Evolutionary conservation across 1,140 invertebrate genomes (phyloP), one percentile per base, ranked within the genome.

Genomic region (Amphibalanus amphitrite): DNA sequence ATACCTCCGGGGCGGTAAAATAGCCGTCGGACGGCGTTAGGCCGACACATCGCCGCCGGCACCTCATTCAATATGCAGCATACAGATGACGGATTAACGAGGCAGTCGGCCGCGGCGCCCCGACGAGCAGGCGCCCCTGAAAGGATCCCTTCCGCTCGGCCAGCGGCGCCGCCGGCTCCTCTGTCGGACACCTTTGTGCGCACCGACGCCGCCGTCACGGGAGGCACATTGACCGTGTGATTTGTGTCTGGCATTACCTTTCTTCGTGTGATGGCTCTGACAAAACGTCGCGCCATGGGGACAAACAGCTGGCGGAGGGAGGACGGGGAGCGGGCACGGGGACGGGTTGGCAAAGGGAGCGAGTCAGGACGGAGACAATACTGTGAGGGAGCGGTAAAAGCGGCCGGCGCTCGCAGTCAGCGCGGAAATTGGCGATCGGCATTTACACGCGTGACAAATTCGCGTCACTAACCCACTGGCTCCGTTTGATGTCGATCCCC

Each of bases 41-140:
- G 10, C 47, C 47, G 47, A 23, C 47, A 59, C 47, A 59, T 59
- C 47, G 13, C 10, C 13, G 20, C 10, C 47, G 17, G 13, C 20
- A 1, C 47, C 47, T 59, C 47, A 59, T 59, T 59, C 47, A 13
- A 23, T 20, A 23, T 23, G 47, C 47, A 23, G 47, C 47, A 59
- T 59, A 59, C 47, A 59, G 47, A 59, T 59, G 47, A 59, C 47
- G 47, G 47, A 59, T 59, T 59, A 59, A 59, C 47, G 47, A 59
- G 47, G 47, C 47, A 59, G 47, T 13, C 47, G 47, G 47, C 47
- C 6, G 47, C 33, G 47, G 10, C 47, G 47, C 10, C 47, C n/a
- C 23, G 47, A 59, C 47, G 47, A 3, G 13, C 13, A 23, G 20
- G 1, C 20, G 47, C 47, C 47, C 20, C 47, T 59, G 47, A 59